phyloP scores from a whole-genome alignment of 2,888 invertebrate species.

The Dryobotodes eremita region DNA sequence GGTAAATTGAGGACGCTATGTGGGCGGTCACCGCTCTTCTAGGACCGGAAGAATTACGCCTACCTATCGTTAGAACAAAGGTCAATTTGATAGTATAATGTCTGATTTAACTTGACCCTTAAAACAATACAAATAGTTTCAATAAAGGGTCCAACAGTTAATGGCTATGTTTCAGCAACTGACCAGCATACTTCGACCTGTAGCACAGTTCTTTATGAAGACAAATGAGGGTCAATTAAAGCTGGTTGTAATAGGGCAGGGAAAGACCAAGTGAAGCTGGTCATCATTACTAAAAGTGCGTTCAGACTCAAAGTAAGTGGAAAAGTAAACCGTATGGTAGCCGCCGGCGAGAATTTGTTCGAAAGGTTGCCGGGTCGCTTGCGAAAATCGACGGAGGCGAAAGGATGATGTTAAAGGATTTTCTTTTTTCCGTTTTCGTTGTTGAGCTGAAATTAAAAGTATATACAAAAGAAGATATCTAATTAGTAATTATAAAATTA shows the following conservation, averaged over 20 bases:
- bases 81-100: no score
- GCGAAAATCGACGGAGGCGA: constrained; percentile 40
- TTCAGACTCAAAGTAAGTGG: constrained; percentile 55
- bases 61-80: no score
- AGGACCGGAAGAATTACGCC: no score
- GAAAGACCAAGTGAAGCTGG: constrained; percentile 31
- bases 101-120: constrained; percentile 5
- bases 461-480: neutral
- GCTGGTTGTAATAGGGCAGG: constrained; percentile 11
- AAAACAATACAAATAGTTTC: neutral
- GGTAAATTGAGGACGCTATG: no score
- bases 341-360: constrained; percentile 48
- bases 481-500: neutral
- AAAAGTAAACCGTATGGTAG: constrained; percentile 53
- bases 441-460: neutral
- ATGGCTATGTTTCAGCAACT: neutral
- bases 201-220: neutral
- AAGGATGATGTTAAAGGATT: neutral
- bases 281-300: constrained; percentile 58
- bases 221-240: constrained; percentile 9
- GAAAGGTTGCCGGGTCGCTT: constrained; percentile 19
- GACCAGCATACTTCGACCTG: constrained; percentile 5
- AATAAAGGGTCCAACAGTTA: neutral
- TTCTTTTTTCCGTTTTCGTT: neutral
- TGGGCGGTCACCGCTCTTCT: no score